These are phyloP conservation scores for Drosophila vallismaia DNA, from an alignment of 2,888 invertebrate genomes.

Conservation along the genomic window DNA sequence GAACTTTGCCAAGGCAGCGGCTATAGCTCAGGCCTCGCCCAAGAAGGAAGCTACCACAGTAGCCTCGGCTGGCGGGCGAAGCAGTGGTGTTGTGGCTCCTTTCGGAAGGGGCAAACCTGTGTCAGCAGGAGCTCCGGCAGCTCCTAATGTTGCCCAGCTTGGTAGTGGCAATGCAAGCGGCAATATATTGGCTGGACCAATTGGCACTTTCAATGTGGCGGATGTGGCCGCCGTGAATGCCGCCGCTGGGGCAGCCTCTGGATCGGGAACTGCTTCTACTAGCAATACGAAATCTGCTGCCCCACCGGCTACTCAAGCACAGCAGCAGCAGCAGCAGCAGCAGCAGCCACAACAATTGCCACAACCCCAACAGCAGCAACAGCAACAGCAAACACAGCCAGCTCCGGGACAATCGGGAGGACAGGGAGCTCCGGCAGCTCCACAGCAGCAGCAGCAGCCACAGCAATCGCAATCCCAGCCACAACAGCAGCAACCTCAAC, in stretches of 20 bases:
- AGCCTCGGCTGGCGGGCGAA: conserved; percentile 54
- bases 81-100: conserved; percentile 79
- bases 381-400: conserved; percentile 41
- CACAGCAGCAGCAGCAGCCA: conserved; percentile 39
- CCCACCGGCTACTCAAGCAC: conserved; percentile 60
- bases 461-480: conserved; percentile 20
- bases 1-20: conserved; percentile 83
- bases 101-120: conserved; percentile 80
- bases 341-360: conserved; percentile 41
- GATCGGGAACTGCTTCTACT: conserved; percentile 44
- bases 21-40: conserved; percentile 83
- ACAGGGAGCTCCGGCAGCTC: conserved; percentile 7
- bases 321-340: conserved; percentile 64
- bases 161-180: conserved; percentile 70
- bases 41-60: conserved; percentile 65
- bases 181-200: conserved; percentile 82
- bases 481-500: conserved; percentile 15
- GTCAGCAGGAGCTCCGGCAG: conserved; percentile 28
- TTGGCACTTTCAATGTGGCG: conserved; percentile 83
- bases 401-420: conserved; percentile 16
- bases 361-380: conserved; percentile 20
- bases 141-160: conserved; percentile 53
- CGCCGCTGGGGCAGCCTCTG: conserved; percentile 74
- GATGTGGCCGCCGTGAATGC: conserved; percentile 81
- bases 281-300: conserved; percentile 82